Base-by-base conservation (phyloP, 2,888 invertebrate genomes). In the Pterobdella sp. region DNA sequence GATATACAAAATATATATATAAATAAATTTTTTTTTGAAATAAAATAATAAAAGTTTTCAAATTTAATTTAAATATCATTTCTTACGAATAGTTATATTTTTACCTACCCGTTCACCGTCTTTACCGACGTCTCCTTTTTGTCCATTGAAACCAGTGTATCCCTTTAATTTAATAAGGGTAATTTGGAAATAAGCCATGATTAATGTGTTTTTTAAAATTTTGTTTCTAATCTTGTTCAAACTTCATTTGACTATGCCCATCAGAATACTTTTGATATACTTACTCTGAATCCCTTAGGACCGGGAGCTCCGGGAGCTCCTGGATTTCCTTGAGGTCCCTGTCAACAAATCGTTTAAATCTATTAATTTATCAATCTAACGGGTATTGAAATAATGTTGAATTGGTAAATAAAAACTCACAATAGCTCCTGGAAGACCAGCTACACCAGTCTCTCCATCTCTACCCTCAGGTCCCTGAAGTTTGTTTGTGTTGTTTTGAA, bases 71-170 rank as follows among this genome's bases (percentile, higher is more conserved):
- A n/a, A n/a, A n/a, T n/a, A 18, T 35, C 22, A 34, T 36, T 7
- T 26, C 1, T 29, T 29, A 34, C 1, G 14, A 66, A 10, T 1
- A 66, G 32, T 3, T 32, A 32, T 10, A 42, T 42, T 29, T 14
- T 18, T 18, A 56, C 73, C 18, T 26, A 73, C 73, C 63, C 69
- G 60, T 34, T 74, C 75, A 68, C 76, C 77, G 31, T 68, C 66
- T 69, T 73, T 75, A 34, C 75, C 75, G 22, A 42, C 64, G 26
- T 72, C 73, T 70, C 75, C 75, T 37, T 68, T 68, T 26, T 49
- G 34, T 10, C 75, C 75, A n/a, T n/a, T 14, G 14, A n/a, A 49
- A n/a, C 74, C 74, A 32, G 73, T 68, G 56, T 63, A 64, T 35
- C 73, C 73, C 73, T 73, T n/a, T 42, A 69, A 52, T 29, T 29